Evolutionary conservation across 2,797 vertebrate genomes (phyloP).

Genomic region (Chrosomus eos): DNA sequence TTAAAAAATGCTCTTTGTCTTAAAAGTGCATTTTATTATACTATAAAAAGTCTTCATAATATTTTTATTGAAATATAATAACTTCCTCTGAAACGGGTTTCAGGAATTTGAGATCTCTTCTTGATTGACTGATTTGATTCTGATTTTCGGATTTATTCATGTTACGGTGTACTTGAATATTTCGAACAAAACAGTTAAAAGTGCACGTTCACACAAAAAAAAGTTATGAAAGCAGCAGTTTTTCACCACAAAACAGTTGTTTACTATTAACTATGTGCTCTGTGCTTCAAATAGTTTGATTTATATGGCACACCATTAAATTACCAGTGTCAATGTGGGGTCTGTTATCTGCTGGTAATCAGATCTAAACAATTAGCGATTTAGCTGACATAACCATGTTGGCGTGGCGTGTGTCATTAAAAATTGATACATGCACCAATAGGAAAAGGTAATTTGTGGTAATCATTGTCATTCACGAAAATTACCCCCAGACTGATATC

Average conservation of each 20-base stretch:
- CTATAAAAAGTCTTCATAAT: neutral
- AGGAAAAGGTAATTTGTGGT: conserved; percentile 66
- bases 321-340: conserved; percentile 2
- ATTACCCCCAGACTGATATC: conserved; percentile 63
- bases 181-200: neutral
- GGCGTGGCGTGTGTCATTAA: conserved; percentile 55
- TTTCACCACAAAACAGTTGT: neutral
- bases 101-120: neutral
- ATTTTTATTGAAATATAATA: neutral
- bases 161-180: neutral
- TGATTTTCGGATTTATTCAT: neutral
- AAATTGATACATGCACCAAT: conserved; percentile 64
- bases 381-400: conserved; percentile 43
- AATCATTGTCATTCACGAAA: conserved; percentile 67
- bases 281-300: neutral
- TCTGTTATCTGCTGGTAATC: conserved; percentile 18
- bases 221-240: too few relatives aligned
- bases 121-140: neutral
- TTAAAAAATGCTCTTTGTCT: neutral
- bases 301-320: conserved; percentile 3
- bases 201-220: neutral
- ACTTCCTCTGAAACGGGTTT: neutral
- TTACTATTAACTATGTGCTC: neutral
- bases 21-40: neutral
- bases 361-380: conserved; percentile 34